Evolutionary conservation across 2,888 invertebrate genomes (phyloP), one percentile per base, ranked within the genome.

Genomic region (Erynnis tages): DNA sequence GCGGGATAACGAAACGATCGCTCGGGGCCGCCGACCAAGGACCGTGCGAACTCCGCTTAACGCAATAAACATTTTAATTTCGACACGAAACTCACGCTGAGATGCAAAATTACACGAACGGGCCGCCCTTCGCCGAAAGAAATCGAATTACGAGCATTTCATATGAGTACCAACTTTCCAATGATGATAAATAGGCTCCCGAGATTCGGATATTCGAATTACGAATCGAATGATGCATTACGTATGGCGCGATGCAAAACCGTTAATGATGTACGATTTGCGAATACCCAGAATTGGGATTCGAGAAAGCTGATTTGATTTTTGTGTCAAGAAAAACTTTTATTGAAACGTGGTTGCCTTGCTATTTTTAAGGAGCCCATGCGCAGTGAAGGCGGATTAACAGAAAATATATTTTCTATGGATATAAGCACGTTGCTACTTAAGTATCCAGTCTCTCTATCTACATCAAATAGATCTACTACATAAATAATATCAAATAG

Each of bases 41-140:
- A 79, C 73, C 86, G 85, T 87, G 88, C 88, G 86, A 87, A 88
- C 80, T 79, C 69, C 72, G 79, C 80, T 77, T 86, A 86, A 89
- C 74, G 86, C 79, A 88, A 88, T 89, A 89, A 88, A 88, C 88
- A 85, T 87, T 89, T 88, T 89, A 89, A 89, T 88, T 88, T 86
- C 82, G 74, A 81, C 85, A 79, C 84, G 79, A 88, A 87, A 79
- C 82, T 84, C 88, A 87, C 73, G 88, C 88, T 86, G 88, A 78
- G 88, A 86, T 85, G 79, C 66, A 66, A 81, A 86, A 87, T 89
- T 81, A 81, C 82, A 65, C 60, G 73, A 75, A 77, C 76, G 84
- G 84, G 82, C 75, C 80, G 72, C 67, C 70, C n/a, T n/a, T n/a
- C 14, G 67, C 69, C 71, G 63, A 74, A 72, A 71, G 73, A 74